phyloP scores from a whole-genome alignment of 2,797 vertebrate species.

The Tragopan temminckii region DNA sequence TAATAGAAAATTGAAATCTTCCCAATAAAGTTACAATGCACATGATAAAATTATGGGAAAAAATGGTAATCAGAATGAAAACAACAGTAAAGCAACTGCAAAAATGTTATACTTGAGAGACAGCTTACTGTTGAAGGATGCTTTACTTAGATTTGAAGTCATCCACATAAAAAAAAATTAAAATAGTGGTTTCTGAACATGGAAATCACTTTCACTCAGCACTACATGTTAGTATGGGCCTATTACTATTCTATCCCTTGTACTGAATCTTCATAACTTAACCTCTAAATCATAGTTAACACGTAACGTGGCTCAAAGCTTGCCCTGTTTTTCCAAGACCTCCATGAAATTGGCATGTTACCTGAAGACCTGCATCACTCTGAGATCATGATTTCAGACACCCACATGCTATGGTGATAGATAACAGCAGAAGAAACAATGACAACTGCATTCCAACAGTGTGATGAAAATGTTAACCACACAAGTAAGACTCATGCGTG shows the following conservation, averaged over 20 bases:
- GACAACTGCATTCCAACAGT: slow-evolving; percentile 30
- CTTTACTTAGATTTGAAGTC: slow-evolving; percentile 7
- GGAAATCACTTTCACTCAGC: slow-evolving; percentile 4
- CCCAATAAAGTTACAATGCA: neutral
- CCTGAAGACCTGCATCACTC: slow-evolving; percentile 47
- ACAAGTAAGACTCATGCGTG: slow-evolving; percentile 43
- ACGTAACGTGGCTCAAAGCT: neutral
- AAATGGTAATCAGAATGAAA: neutral
- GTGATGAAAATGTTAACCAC: slow-evolving; percentile 41
- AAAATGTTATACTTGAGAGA: neutral
- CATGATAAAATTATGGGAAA: neutral
- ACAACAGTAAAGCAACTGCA: neutral
- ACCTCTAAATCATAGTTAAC: neutral
- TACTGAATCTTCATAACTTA: neutral
- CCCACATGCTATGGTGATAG: slow-evolving; percentile 19
- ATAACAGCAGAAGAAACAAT: slow-evolving; percentile 35
- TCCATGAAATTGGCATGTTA: slow-evolving; percentile 22
- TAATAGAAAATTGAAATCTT: neutral
- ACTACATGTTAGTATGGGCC: neutral
- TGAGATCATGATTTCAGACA: slow-evolving; percentile 61
- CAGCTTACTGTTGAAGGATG: neutral
- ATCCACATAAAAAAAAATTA: neutral
- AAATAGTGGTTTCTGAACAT: neutral
- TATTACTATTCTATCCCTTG: neutral
- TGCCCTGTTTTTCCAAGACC: slow-evolving; percentile 42